phyloP scores from a whole-genome alignment of 2,888 invertebrate genomes.

The Tipula confusa region DNA sequence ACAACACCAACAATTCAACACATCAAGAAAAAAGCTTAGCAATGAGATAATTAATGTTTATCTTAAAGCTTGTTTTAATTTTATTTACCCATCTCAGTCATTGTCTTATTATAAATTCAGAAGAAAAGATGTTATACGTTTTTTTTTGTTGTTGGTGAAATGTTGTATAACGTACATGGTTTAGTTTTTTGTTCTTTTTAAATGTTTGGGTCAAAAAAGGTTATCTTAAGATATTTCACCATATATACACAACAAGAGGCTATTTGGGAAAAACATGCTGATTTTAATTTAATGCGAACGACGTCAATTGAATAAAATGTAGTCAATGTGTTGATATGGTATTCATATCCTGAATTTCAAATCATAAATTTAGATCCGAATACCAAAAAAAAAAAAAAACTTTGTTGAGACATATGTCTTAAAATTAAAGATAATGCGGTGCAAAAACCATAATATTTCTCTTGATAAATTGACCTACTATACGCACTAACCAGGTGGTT shows the following conservation, averaged over 20 bases:
- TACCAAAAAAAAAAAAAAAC: not conserved
- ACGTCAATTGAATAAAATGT: not conserved
- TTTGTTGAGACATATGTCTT: not conserved
- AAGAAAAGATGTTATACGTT: not conserved
- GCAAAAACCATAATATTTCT: not conserved
- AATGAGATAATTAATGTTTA: not conserved
- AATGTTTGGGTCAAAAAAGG: conserved; percentile 21
- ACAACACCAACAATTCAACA: not conserved
- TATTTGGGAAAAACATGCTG: not conserved
- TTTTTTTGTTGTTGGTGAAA: too few species aligned
- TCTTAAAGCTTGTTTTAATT: not conserved
- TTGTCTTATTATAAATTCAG: not conserved
- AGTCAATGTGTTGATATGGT: not conserved
- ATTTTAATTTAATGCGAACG: not conserved
- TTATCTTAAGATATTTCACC: not conserved
- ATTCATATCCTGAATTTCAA: not conserved
- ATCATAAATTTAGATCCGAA: too few species aligned
- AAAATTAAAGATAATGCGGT: not conserved
- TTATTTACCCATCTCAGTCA: not conserved
- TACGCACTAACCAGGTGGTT: not conserved
- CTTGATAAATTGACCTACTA: not conserved
- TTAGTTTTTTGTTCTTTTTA: not conserved
- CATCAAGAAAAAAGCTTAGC: not conserved
- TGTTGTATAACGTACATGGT: too few species aligned
- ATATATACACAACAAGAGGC: not conserved